Evolutionary conservation across 2,113 vertebrate species (phyloP).

Genomic region (Daboia siamensis): DNA sequence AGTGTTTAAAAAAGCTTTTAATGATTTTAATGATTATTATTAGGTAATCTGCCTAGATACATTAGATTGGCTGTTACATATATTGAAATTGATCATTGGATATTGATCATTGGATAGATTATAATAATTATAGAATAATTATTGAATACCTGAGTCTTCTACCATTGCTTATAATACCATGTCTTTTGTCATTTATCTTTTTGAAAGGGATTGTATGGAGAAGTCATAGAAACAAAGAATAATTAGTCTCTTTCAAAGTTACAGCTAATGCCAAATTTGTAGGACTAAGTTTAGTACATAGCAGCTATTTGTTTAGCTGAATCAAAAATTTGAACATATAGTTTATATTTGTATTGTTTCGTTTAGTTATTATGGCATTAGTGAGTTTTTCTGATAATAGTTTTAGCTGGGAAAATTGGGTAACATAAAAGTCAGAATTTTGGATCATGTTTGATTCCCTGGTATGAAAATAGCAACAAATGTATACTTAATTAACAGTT

Average conservation of each 20-base stretch:
- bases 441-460: background rate
- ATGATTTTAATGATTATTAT: background rate
- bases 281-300: background rate
- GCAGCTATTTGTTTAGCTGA: background rate
- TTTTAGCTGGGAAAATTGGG: background rate
- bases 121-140: background rate
- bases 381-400: background rate
- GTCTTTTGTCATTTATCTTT: background rate
- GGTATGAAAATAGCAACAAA: background rate
- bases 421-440: background rate
- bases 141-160: background rate
- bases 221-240: background rate
- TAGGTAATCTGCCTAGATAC: background rate
- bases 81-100: background rate
- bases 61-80: background rate
- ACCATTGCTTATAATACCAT: background rate
- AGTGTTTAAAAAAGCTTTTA: background rate
- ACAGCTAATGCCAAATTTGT: background rate
- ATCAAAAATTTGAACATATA: background rate
- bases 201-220: background rate
- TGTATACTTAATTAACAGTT: background rate
- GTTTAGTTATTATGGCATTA: background rate
- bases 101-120: background rate
- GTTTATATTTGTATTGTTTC: background rate
- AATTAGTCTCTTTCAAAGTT: background rate